A percentile compares a stretch with the other conserved stretches of the same genome.
Conservation (phyloP, 2,113 vertebrate genomes). For the Eidolon helvum region DNA sequence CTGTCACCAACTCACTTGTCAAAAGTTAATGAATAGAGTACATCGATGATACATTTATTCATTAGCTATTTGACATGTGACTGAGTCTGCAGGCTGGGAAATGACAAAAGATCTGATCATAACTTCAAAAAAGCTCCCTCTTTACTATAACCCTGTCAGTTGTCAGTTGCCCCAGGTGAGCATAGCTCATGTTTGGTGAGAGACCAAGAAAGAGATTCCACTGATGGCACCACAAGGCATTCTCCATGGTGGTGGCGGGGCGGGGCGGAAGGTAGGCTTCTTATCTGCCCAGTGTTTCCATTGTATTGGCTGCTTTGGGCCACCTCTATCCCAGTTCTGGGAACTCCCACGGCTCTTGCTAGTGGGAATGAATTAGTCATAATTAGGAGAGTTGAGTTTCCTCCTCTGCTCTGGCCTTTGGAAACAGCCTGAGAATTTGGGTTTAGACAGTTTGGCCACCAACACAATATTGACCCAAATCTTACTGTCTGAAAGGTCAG, state of each 20-base stretch:
- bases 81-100: constrained; percentile 10
- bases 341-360: neutral
- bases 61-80: constrained; percentile 42
- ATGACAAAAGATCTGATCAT: constrained; percentile 36
- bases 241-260: neutral
- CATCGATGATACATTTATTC: constrained; percentile 39
- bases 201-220: neutral
- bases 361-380: neutral
- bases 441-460: neutral
- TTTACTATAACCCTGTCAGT: neutral
- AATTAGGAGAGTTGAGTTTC: neutral
- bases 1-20: constrained; percentile 51
- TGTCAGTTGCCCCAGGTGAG: neutral
- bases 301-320: neutral
- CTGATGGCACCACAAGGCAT: accelerated
- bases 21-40: constrained; percentile 58
- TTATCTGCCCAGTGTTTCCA: neutral
- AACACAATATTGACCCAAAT: neutral
- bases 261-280: neutral
- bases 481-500: neutral
- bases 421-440: neutral
- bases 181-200: neutral
- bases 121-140: constrained; percentile 28
- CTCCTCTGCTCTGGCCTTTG: neutral
- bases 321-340: neutral